Percentiles rank a stretch among this genome's conserved stretches.
Conservation (phyloP, 2,888 invertebrate genomes). For the Sphecodes monilicornis region DNA sequence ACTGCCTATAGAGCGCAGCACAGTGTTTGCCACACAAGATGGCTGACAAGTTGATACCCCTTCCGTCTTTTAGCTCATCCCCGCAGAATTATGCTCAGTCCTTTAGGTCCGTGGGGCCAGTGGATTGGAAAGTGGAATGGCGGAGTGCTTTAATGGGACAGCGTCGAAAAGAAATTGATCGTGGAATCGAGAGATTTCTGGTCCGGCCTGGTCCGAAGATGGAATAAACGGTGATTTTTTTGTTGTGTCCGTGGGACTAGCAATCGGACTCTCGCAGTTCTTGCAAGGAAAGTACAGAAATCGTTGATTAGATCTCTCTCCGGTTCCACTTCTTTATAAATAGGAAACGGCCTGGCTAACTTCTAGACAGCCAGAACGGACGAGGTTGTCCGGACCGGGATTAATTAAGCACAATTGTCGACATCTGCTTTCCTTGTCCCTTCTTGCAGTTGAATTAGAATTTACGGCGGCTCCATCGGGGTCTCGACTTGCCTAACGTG, state of each 20-base stretch:
- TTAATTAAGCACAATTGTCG: slow-evolving; percentile 78
- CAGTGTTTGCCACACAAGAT: too few relatives aligned
- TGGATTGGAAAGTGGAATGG: neutral
- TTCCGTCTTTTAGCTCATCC: too few relatives aligned
- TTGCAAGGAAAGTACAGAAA: slow-evolving; percentile 1
- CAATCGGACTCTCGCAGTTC: slow-evolving; percentile 1
- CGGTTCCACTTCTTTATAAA: slow-evolving; percentile 25
- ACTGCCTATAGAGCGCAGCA: too few relatives aligned
- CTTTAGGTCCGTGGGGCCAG: too few relatives aligned
- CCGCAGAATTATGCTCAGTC: too few relatives aligned
- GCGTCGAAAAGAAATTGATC: neutral
- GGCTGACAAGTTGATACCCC: too few relatives aligned
- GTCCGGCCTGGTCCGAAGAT: neutral
- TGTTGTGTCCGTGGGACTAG: neutral
- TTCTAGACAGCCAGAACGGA: slow-evolving; percentile 45
- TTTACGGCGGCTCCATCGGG: slow-evolving; percentile 69
- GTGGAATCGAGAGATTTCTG: neutral
- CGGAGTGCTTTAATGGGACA: neutral
- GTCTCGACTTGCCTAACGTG: slow-evolving; percentile 41
- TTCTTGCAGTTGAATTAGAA: slow-evolving; percentile 73
- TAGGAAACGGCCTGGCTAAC: slow-evolving; percentile 32
- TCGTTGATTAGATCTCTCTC: slow-evolving; percentile 13
- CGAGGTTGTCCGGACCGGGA: slow-evolving; percentile 57
- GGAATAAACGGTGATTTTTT: neutral
- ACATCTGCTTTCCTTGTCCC: slow-evolving; percentile 72